Percentiles rank a stretch among this genome's conserved stretches.
Evolutionary conservation across 2,797 vertebrate species (phyloP).

Genomic region (Sebastes minor): DNA sequence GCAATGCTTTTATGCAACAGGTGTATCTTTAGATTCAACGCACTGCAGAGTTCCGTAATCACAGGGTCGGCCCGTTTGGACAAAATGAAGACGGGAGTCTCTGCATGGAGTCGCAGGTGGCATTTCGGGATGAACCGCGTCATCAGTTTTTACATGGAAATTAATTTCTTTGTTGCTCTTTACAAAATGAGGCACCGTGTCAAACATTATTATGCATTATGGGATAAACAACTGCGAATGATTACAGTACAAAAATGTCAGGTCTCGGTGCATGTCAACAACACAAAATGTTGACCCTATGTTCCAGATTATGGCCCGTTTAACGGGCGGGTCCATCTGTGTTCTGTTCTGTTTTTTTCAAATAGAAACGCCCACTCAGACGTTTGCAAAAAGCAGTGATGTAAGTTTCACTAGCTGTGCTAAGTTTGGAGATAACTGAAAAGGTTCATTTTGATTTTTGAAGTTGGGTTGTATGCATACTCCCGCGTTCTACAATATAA

Average conservation of each 20-base stretch:
- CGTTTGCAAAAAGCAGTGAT: neutral
- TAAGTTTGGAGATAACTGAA: too few species aligned
- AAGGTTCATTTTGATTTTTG: too few species aligned
- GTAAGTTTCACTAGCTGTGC: neutral
- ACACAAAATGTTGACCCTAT: neutral
- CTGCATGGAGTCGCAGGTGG: neutral
- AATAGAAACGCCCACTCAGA: too few species aligned
- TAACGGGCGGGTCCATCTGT: neutral
- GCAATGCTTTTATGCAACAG: slow-evolving; percentile 51
- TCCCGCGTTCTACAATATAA: too few species aligned
- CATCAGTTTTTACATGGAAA: neutral
- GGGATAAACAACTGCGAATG: neutral
- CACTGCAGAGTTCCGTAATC: slow-evolving; percentile 20
- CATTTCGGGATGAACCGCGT: neutral
- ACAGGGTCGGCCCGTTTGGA: slow-evolving; percentile 4
- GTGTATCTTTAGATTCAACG: slow-evolving; percentile 39
- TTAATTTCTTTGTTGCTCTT: neutral
- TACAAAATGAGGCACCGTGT: neutral
- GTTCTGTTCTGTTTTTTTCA: neutral
- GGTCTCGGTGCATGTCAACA: neutral
- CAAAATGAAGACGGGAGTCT: neutral
- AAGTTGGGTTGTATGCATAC: too few species aligned
- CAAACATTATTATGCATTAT: neutral
- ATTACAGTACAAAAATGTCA: neutral
- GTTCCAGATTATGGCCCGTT: neutral